Base-by-base conservation (phyloP, 2,113 vertebrate species). In the Oryctolagus cuniculus region DNA sequence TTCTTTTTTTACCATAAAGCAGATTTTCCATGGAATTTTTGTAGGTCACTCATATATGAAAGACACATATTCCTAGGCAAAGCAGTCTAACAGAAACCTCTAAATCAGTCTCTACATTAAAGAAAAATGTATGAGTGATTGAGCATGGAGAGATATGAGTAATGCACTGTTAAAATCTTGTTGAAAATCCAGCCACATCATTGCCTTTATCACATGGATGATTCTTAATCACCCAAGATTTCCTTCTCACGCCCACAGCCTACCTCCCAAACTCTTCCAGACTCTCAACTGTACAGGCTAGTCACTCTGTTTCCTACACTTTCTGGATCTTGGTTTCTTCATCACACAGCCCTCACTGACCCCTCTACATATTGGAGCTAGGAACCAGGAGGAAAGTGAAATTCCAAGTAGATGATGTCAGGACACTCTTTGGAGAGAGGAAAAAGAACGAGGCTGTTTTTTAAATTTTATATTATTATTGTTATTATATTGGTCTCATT, bases 361-460 rank as follows among this genome's bases (percentile, higher is more conserved):
- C 10, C 15, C 5, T 25, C 1, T 49, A 10, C 1, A 21, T 9
- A 66, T 64, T 58, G 21, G 84, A 22, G 11, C 53, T 36, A 49
- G 51, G 6, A 75, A 7, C 15, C 66, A 82, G 6, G 36, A 73
- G 27, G 22, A 74, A 44, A 1, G 10, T n/a, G 21, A 6, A 55
- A 34, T 29, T 86, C 64, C 79, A n/a, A 63, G 34, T 3, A 19
- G 6, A 5, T 5, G 27, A 27, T 21, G 3, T n/a, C 19, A 53
- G 13, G 22, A 19, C 16, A 36, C 8, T 36, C 44, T 3, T 77
- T 53, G 29, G 38, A 97, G 22, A 64, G 21, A 74, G 58, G 29
- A 75, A 22, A 34, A 38, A 4, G 31, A 1, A 0, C 67, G 25
- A 53, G 0, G 0, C 22, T 58, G 4, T 66, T 66, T 34, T 34